Conservation (phyloP, 2,797 vertebrate species). For the Sebastes steindachneri region DNA sequence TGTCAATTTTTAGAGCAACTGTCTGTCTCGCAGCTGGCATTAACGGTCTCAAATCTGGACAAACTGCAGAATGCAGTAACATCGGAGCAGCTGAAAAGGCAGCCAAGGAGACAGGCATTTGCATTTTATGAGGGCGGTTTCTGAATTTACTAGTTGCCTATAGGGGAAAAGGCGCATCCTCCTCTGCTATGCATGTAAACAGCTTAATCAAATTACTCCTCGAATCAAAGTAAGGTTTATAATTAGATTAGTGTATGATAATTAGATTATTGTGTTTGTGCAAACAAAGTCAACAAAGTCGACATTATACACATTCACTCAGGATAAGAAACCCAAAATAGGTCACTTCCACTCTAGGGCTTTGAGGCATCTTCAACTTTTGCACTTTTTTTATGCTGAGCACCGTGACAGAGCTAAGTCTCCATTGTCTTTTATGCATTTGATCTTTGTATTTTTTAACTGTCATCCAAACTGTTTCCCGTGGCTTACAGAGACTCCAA, state of each 20-base stretch:
- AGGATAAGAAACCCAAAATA: constrained; percentile 49
- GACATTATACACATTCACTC: constrained; percentile 45
- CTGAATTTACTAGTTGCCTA: constrained; percentile 14
- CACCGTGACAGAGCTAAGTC: constrained; percentile 22
- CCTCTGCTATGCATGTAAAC: constrained; percentile 56
- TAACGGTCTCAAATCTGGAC: constrained; percentile 7
- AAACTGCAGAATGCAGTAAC: background rate
- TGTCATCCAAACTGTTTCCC: constrained; percentile 21
- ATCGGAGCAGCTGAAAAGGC: background rate
- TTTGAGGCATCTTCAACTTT: constrained; percentile 53
- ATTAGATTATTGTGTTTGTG: constrained; percentile 70
- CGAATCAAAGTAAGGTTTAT: constrained; percentile 68
- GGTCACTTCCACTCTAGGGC: constrained; percentile 52
- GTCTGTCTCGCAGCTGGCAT: constrained; percentile 8
- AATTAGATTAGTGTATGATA: constrained; percentile 76
- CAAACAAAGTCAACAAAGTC: constrained; percentile 60
- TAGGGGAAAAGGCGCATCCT: constrained; percentile 26
- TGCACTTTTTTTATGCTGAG: constrained; percentile 33
- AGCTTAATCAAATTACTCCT: constrained; percentile 72
- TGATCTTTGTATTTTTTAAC: constrained; percentile 12
- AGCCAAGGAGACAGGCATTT: constrained; percentile 14
- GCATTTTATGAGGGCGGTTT: background rate
- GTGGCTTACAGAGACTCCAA: background rate
- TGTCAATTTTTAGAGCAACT: constrained; percentile 25
- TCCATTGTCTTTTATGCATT: constrained; percentile 14